These are phyloP conservation scores for Drosophila eugracilis DNA, from an alignment of 1,140 invertebrate genomes.

Conservation along the genomic window DNA sequence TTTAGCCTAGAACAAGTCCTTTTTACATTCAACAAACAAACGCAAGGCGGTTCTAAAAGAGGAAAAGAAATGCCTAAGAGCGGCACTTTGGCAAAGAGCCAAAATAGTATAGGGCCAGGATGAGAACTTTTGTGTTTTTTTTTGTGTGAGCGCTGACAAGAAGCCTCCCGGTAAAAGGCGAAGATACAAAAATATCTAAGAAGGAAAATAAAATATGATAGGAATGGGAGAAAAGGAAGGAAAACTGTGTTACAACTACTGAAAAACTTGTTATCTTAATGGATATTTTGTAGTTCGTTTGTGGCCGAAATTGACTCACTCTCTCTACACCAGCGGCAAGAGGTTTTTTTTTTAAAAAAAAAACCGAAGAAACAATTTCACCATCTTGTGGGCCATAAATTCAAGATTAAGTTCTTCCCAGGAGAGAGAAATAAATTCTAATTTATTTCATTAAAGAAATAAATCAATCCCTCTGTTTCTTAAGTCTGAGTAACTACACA, in stretches of 20 bases:
- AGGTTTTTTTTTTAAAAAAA: slow-evolving; percentile 12
- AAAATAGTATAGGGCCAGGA: slow-evolving; percentile 54
- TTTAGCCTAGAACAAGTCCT: slow-evolving; percentile 49
- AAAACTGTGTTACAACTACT: slow-evolving; percentile 78
- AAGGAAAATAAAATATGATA: slow-evolving; percentile 42
- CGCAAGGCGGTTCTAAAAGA: not conserved
- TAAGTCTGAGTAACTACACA: slow-evolving; percentile 6
- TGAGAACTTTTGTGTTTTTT: slow-evolving; percentile 53
- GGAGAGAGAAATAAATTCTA: slow-evolving; percentile 28
- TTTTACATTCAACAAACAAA: slow-evolving; percentile 71
- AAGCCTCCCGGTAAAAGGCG: slow-evolving; percentile 61
- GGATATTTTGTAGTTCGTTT: slow-evolving; percentile 83
- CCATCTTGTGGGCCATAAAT: slow-evolving; percentile 18
- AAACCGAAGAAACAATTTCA: slow-evolving; percentile 12
- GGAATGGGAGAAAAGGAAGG: slow-evolving; percentile 5
- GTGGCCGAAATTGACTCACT: slow-evolving; percentile 79
- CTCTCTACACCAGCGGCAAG: slow-evolving; percentile 29
- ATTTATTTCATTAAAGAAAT: slow-evolving; percentile 13
- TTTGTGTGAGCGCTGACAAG: slow-evolving; percentile 50
- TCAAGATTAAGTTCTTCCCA: not conserved
- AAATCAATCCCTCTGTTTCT: slow-evolving; percentile 3
- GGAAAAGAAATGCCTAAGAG: slow-evolving; percentile 74
- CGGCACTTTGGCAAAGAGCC: slow-evolving; percentile 75
- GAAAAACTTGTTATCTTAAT: slow-evolving; percentile 83
- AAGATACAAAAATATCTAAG: slow-evolving; percentile 18